Evolutionary conservation across 2,797 vertebrate species (phyloP), one percentile per base, ranked within the genome.

Genomic region (Pterois miles): DNA sequence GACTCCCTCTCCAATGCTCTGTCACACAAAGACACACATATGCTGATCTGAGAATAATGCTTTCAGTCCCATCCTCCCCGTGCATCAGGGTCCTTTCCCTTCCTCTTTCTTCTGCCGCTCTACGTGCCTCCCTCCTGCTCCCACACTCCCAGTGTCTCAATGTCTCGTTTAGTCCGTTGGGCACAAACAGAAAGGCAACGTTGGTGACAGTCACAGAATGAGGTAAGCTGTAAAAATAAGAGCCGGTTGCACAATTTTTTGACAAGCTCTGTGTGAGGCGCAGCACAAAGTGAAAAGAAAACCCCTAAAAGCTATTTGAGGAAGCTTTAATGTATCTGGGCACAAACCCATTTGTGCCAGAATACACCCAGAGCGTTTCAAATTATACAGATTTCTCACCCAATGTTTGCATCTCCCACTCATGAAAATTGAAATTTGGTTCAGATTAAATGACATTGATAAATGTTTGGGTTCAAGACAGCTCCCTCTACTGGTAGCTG

Each of bases 341-440:
- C 90, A 90, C 88, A 93, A 92, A 93, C 87, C 87, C 92, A 93
- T 94, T 94, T 91, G 89, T 93, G 92, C 93, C 91, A 93, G 91
- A 92, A 91, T 93, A 91, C 85, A 94, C 87, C 88, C 91, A 90
- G 79, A 93, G 92, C 89, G 80, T 93, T 91, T 90, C 91, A 91
- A 94, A 95, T 95, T 88, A 92, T 59, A 89, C 87, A 90, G 92
- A 94, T 95, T 94, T 94, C 88, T 92, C 91, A 94, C 93, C 86
- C 91, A 91, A 92, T 93, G 93, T 93, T 94, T 92, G 86, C 89
- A 92, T 94, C 92, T 94, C 92, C 92, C 91, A 93, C 94, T 93
- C 92, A 90, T 90, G 91, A 87, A 95, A 95, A 94, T 93, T 94
- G 92, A 94, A 93, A 94, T 93, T 93, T 90, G 86, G 92, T 93